Percentiles rank a stretch among this genome's conserved stretches.
Evolutionary conservation across 2,888 invertebrate genomes (phyloP).

Genomic region (Lithodes maja): DNA sequence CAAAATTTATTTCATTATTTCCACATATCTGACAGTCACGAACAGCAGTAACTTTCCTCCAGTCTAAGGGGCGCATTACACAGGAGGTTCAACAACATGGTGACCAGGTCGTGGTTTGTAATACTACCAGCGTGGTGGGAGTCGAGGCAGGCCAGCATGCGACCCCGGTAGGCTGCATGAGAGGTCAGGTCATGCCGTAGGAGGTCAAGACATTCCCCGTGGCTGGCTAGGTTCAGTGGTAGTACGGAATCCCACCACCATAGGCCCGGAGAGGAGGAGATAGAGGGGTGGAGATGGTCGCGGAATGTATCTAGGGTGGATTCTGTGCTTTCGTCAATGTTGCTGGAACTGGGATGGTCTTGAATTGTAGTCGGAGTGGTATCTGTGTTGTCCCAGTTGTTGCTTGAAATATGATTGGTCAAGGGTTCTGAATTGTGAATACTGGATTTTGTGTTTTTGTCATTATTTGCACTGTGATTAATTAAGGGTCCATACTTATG

Average conservation of each 20-base stretch:
- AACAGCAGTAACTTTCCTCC: background rate
- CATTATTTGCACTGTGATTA: too few species aligned
- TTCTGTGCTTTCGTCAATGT: background rate
- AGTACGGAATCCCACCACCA: slow-evolving; percentile 48
- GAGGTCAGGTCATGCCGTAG: background rate
- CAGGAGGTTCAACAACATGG: slow-evolving; percentile 34
- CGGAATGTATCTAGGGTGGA: background rate
- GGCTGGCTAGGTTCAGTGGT: slow-evolving; percentile 37
- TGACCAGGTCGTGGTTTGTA: slow-evolving; percentile 20
- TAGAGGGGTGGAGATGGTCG: background rate
- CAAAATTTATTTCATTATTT: too few species aligned
- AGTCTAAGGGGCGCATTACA: slow-evolving; percentile 19
- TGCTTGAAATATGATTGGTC: too few species aligned
- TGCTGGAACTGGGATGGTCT: background rate
- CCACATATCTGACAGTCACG: background rate
- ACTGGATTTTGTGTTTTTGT: too few species aligned
- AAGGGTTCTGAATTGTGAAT: too few species aligned
- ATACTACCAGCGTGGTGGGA: slow-evolving; percentile 11
- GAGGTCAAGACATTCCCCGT: slow-evolving; percentile 23
- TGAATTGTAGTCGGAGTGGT: background rate
- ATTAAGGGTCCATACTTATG: too few species aligned
- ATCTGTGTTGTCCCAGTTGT: too few species aligned
- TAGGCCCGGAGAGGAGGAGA: background rate
- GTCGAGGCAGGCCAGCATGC: slow-evolving; percentile 17
- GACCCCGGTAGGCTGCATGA: background rate